Evolutionary conservation across 1,140 invertebrate species (phyloP), one percentile per base, ranked within the genome.

Genomic region (Lordiphosa mommai): DNA sequence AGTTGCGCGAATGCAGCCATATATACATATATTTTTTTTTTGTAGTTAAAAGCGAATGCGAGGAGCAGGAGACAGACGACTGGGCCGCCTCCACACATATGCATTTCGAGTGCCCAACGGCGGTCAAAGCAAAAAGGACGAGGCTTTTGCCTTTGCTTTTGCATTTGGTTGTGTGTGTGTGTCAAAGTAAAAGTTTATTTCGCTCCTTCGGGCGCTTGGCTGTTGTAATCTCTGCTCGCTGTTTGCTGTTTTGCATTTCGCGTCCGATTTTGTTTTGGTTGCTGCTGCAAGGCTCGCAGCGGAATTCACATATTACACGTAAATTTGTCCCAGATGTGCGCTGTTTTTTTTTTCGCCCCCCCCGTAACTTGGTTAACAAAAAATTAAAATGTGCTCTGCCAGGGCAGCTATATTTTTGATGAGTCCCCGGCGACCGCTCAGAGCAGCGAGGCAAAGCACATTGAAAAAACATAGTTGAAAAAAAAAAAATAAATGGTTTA

Each of bases 211-310:
- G 76, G 76, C 71, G 49, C 48, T 50, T 53, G 46, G 53, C 71
- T 72, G 76, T 82, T 72, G 76, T 82, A 82, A 82, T 82, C 76
- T 82, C 77, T 64, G 58, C 61, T 55, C 66, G 76, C 76, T 76
- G 76, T 64, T 84, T 71, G 72, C 66, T 61, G 63, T 82, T 76
- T 76, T 60, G 51, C 66, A 37, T 74, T 79, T 79, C 61, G 70
- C 56, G 34, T 68, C 55, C 57, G 71, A 56, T 72, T 73, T 61
- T 41, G 61, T 65, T 56, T 61, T 61, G 41, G 61, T 40, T 59
- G 13, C 13, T 30, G 55, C 57, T 51, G 29, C 48, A 44, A 14
- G 27, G 5, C 10, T 8, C 37, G 33, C 27, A 17, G 33, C 20
- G 20, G 20, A 23, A 38, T 61, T 37, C 60, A 63, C 63, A 61